Evolutionary conservation across 1,140 invertebrate genomes (phyloP).

Genomic region (Arion vulgaris): DNA sequence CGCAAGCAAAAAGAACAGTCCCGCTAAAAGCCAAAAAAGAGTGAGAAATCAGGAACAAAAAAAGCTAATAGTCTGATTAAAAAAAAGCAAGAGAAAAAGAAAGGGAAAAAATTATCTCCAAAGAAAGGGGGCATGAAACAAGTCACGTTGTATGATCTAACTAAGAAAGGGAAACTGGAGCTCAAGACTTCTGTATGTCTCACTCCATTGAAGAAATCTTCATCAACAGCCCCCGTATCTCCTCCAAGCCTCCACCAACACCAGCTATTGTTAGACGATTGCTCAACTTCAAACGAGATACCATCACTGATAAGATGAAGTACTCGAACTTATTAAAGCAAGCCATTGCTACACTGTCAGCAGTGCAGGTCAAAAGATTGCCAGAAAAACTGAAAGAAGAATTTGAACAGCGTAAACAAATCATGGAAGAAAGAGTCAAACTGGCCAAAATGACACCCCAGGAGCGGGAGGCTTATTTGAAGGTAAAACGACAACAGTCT

Average conservation of each 20-base stretch:
- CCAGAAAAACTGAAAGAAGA: slow-evolving; percentile 56
- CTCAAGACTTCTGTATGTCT: slow-evolving; percentile 36
- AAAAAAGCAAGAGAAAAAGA: neutral
- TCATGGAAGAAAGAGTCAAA: slow-evolving; percentile 62
- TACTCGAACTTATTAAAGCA: slow-evolving; percentile 55
- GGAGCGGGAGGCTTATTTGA: slow-evolving; percentile 61
- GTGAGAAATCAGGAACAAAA: slow-evolving; percentile 31
- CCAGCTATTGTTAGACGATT: slow-evolving; percentile 46
- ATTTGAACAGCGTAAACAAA: slow-evolving; percentile 55
- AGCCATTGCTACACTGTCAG: slow-evolving; percentile 59
- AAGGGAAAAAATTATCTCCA: slow-evolving; percentile 30
- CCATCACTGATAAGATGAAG: slow-evolving; percentile 50
- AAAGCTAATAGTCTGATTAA: slow-evolving; percentile 4
- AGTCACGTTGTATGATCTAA: slow-evolving; percentile 69
- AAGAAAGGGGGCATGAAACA: slow-evolving; percentile 66
- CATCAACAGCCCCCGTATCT: slow-evolving; percentile 45
- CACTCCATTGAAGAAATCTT: slow-evolving; percentile 47
- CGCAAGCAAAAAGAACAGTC: slow-evolving; percentile 10
- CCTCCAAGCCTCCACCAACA: slow-evolving; percentile 48
- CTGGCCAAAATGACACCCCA: slow-evolving; percentile 66
- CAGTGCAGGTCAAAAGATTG: slow-evolving; percentile 59
- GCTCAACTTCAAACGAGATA: slow-evolving; percentile 7
- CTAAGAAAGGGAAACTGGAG: slow-evolving; percentile 59
- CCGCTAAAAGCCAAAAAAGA: slow-evolving; percentile 16
- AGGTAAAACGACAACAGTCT: slow-evolving; percentile 55